These are phyloP conservation scores for Stenoptilia bipunctidactyla DNA, from an alignment of 2,888 invertebrate species.

Conservation along the genomic window DNA sequence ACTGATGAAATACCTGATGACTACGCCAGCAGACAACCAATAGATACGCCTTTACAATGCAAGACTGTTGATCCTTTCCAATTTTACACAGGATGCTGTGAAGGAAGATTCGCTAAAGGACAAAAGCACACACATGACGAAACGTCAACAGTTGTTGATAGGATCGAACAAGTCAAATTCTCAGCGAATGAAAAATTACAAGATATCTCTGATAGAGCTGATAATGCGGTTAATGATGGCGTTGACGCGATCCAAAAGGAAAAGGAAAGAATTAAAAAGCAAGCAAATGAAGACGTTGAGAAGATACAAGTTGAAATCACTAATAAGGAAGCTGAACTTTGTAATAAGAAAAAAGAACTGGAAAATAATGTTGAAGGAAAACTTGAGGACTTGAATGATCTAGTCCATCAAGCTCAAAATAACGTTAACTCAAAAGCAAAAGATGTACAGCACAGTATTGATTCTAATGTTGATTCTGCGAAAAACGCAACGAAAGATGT, in stretches of 20 bases:
- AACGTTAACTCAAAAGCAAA: constrained; percentile 26
- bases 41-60: constrained; percentile 42
- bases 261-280: constrained; percentile 43
- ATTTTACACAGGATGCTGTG: constrained; percentile 47
- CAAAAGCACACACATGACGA: constrained; percentile 55
- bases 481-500: constrained; percentile 32
- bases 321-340: constrained; percentile 20
- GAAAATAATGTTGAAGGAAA: constrained; percentile 29
- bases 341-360: constrained; percentile 28
- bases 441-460: constrained; percentile 28
- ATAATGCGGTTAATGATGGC: constrained; percentile 34
- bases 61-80: constrained; percentile 47
- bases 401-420: constrained; percentile 29
- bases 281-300: constrained; percentile 30
- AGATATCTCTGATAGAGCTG: constrained; percentile 33
- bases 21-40: constrained; percentile 58
- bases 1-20: constrained; percentile 48
- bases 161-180: constrained; percentile 55
- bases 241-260: constrained; percentile 41
- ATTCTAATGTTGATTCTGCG: constrained; percentile 27
- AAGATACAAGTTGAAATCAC: constrained; percentile 19
- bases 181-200: constrained; percentile 45
- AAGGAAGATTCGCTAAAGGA: constrained; percentile 39
- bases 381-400: constrained; percentile 29
- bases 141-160: constrained; percentile 50